phyloP scores from a whole-genome alignment of 2,888 invertebrate species.

The Lampropteryx suffumata region DNA sequence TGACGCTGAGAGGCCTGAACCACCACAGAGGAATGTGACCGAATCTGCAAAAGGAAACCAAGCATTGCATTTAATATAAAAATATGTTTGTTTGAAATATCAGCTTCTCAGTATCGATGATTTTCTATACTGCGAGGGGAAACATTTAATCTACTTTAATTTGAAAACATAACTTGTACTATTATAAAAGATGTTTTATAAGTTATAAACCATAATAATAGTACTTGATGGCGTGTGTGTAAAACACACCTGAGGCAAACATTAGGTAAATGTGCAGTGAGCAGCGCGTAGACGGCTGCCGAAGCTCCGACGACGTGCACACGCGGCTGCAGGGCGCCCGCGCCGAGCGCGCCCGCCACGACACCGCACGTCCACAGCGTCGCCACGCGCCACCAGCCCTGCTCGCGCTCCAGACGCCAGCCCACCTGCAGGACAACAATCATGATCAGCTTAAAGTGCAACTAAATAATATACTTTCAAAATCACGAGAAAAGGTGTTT shows the following conservation, averaged over 20 bases:
- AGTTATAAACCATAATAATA: no score
- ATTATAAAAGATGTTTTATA: no score
- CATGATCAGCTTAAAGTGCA: neutral
- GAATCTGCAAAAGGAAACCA: slow-evolving; percentile 45
- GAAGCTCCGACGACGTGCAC: slow-evolving; percentile 94
- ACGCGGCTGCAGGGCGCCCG: slow-evolving; percentile 88
- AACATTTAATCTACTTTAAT: no score
- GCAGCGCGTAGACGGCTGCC: slow-evolving; percentile 94
- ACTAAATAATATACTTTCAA: no score
- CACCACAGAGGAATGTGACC: slow-evolving; percentile 75
- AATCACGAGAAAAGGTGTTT: no score
- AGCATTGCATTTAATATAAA: no score
- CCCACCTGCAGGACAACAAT: slow-evolving; percentile 66
- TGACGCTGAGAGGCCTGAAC: slow-evolving; percentile 83
- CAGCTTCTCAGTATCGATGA: no score
- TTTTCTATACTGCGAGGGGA: no score
- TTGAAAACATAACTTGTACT: no score
- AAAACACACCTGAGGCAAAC: slow-evolving; percentile 82
- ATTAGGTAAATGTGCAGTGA: slow-evolving; percentile 94
- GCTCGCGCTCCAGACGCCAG: slow-evolving; percentile 85
- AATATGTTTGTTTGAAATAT: no score
- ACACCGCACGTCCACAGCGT: slow-evolving; percentile 90
- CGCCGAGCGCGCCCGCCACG: slow-evolving; percentile 88
- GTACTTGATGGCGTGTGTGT: no score
- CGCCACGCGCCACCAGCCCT: slow-evolving; percentile 88